Evolutionary conservation across 2,888 invertebrate genomes (phyloP).

Genomic region (Heliconius hortense): DNA sequence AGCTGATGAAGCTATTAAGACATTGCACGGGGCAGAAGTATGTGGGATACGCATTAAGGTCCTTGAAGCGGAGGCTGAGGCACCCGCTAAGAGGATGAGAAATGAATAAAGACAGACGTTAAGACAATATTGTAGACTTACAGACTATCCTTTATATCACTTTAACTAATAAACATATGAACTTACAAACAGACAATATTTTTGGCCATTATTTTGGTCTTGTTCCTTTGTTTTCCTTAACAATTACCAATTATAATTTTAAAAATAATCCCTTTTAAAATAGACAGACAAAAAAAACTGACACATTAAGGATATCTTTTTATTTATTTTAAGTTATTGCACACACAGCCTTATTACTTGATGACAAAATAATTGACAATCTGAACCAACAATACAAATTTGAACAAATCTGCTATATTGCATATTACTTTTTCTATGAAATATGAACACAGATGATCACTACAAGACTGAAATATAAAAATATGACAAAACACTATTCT

Average conservation of each 20-base stretch:
- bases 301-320: slow-evolving; percentile 15
- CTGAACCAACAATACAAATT: slow-evolving; percentile 14
- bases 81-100: slow-evolving; percentile 56
- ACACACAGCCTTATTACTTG: slow-evolving; percentile 63
- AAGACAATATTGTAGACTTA: slow-evolving; percentile 40
- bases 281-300: slow-evolving; percentile 19
- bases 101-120: slow-evolving; percentile 45
- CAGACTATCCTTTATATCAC: slow-evolving; percentile 35
- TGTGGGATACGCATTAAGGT: slow-evolving; percentile 94
- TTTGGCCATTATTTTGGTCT: slow-evolving; percentile 24
- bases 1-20: slow-evolving; percentile 87
- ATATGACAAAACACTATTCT: slow-evolving; percentile 3
- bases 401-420: slow-evolving; percentile 9
- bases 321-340: slow-evolving; percentile 55
- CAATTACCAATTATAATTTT: background rate
- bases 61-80: slow-evolving; percentile 88
- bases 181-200: slow-evolving; percentile 38
- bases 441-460: background rate
- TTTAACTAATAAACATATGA: slow-evolving; percentile 29
- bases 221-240: background rate
- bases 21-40: slow-evolving; percentile 92
- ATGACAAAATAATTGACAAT: slow-evolving; percentile 58
- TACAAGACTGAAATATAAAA: slow-evolving; percentile 17
- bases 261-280: background rate
- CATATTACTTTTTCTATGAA: background rate